A percentile compares a stretch with the other conserved stretches of the same genome.
Conservation (phyloP, 2,888 invertebrate species). For the Caenorhabditis parvicauda region DNA sequence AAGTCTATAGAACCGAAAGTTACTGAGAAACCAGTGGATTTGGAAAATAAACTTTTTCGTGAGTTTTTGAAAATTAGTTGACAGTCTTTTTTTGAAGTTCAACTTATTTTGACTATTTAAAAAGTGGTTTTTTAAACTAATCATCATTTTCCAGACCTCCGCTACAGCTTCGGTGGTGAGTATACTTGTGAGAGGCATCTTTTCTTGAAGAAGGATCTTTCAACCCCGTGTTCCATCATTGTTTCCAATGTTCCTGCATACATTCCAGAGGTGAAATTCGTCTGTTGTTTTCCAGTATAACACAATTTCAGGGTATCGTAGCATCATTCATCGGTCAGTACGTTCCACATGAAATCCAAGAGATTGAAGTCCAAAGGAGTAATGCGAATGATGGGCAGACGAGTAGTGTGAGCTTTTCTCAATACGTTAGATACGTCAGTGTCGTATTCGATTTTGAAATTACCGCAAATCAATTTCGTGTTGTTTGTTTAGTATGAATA, state of each 20-base stretch:
- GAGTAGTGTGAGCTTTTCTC: no score
- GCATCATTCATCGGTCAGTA: constrained; percentile 20
- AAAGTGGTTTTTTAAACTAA: no score
- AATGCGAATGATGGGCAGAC: constrained; percentile 12
- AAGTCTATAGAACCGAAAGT: no score
- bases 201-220: constrained; percentile 21
- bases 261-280: constrained; percentile 20
- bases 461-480: not conserved
- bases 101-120: no score
- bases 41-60: no score
- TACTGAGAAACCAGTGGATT: no score
- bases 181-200: constrained; percentile 1
- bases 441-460: not conserved
- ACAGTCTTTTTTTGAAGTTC: no score
- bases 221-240: constrained; percentile 20
- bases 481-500: constrained; percentile 5
- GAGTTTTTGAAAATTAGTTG: no score
- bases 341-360: constrained; percentile 16
- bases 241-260: constrained; percentile 31
- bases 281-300: not conserved
- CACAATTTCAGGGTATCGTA: constrained; percentile 21
- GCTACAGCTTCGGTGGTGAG: constrained; percentile 1
- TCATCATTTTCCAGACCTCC: constrained; percentile 2
- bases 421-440: no score
- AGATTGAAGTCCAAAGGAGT: constrained; percentile 19